Conservation (phyloP, 2,888 invertebrate genomes). For the Adineta ricciae region DNA sequence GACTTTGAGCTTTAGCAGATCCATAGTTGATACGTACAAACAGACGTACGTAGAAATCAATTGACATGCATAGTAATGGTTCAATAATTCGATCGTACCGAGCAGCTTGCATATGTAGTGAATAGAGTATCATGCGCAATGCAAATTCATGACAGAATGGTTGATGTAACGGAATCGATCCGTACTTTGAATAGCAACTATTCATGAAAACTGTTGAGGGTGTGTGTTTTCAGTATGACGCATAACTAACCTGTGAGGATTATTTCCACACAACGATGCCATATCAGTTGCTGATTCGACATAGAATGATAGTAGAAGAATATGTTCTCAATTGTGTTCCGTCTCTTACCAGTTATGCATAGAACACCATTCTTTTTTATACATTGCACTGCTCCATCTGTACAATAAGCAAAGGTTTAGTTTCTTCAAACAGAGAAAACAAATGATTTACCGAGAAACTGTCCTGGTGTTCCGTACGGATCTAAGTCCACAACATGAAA, state of each 20-base stretch:
- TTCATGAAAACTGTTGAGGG: slow-evolving; percentile 56
- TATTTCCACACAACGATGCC: slow-evolving; percentile 13
- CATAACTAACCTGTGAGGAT: neutral
- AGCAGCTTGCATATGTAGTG: slow-evolving; percentile 80
- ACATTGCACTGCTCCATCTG: slow-evolving; percentile 18
- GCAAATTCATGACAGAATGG: slow-evolving; percentile 86
- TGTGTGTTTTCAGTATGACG: neutral
- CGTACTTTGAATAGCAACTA: slow-evolving; percentile 52
- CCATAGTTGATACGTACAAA: slow-evolving; percentile 75
- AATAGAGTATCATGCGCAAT: slow-evolving; percentile 77
- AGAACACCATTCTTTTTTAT: slow-evolving; percentile 39
- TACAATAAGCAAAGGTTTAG: neutral
- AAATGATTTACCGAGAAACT: slow-evolving; percentile 66
- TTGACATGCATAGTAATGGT: slow-evolving; percentile 78
- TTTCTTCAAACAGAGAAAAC: neutral
- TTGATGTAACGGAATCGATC: slow-evolving; percentile 26
- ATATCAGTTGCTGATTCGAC: neutral
- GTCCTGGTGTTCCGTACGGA: slow-evolving; percentile 88
- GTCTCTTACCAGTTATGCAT: neutral
- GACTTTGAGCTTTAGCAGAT: slow-evolving; percentile 60
- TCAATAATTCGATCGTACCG: slow-evolving; percentile 81
- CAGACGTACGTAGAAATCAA: slow-evolving; percentile 88
- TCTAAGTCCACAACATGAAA: slow-evolving; percentile 88
- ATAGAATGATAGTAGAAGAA: neutral
- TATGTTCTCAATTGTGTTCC: neutral